phyloP scores from a whole-genome alignment of 2,888 invertebrate species.

The Nomada flava region DNA sequence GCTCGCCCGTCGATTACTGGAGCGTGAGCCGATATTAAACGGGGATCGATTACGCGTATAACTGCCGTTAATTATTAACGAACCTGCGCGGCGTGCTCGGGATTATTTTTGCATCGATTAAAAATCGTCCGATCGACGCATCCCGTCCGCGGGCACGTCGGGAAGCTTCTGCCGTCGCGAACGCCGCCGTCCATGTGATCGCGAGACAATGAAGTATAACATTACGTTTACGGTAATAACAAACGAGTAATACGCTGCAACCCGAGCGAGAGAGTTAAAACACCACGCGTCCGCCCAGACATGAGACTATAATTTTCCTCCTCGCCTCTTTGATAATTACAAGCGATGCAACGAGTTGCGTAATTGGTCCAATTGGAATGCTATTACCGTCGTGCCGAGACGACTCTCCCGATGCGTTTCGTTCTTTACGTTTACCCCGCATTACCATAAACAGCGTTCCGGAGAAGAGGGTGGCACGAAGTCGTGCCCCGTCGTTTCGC shows the following conservation, averaged over 20 bases:
- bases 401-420: neutral
- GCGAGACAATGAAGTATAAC: conserved; percentile 11
- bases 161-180: neutral
- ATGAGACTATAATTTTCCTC: conserved; percentile 40
- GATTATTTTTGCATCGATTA: conserved; percentile 33
- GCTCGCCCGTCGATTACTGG: conserved; percentile 28
- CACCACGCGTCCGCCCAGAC: conserved; percentile 27
- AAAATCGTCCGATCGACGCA: neutral
- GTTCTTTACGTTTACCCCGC: neutral
- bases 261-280: conserved; percentile 41
- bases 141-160: neutral
- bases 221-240: conserved; percentile 48
- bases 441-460: conserved; percentile 11
- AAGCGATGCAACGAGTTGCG: conserved; percentile 50
- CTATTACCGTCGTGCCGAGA: conserved; percentile 21
- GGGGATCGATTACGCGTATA: conserved; percentile 53
- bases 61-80: conserved; percentile 43
- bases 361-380: conserved; percentile 50
- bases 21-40: conserved; percentile 34
- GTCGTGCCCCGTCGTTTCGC: neutral
- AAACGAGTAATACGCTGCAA: conserved; percentile 41
- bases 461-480: neutral
- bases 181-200: neutral
- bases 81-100: neutral
- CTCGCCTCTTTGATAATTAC: conserved; percentile 57